These are phyloP conservation scores for Sternarchorhynchus goeldii DNA, from an alignment of 2,797 vertebrate genomes.

Conservation along the genomic window DNA sequence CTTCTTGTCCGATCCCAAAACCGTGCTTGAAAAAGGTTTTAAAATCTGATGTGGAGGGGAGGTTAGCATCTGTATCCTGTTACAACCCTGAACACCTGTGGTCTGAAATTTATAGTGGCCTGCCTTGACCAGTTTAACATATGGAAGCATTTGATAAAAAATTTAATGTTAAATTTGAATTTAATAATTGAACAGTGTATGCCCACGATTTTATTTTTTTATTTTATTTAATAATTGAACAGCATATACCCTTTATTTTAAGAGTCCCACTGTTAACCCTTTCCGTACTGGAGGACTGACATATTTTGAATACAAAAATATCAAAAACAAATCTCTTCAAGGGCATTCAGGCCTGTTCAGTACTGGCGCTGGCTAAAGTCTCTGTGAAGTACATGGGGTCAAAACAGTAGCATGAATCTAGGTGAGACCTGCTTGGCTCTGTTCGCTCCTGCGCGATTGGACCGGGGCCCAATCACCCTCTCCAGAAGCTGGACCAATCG, in stretches of 20 bases:
- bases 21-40: background rate
- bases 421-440: background rate
- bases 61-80: background rate
- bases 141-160: too few relatives aligned
- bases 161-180: too few relatives aligned
- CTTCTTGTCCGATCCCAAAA: constrained; percentile 2
- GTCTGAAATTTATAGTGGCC: background rate
- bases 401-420: background rate
- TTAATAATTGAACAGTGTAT: too few relatives aligned
- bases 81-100: background rate
- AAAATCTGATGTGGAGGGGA: background rate
- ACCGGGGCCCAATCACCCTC: constrained; percentile 6
- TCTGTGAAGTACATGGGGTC: constrained; percentile 1
- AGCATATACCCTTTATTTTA: background rate
- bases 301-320: background rate
- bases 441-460: constrained; percentile 13
- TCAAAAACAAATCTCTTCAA: too few relatives aligned
- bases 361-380: background rate
- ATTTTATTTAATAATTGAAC: background rate
- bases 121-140: background rate
- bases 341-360: background rate
- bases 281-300: background rate
- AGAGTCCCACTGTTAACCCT: background rate
- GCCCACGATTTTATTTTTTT: too few relatives aligned
- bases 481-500: constrained; percentile 35